Evolutionary conservation across 1,140 invertebrate genomes (phyloP).

Genomic region (Lepidotrigona ventralis): DNA sequence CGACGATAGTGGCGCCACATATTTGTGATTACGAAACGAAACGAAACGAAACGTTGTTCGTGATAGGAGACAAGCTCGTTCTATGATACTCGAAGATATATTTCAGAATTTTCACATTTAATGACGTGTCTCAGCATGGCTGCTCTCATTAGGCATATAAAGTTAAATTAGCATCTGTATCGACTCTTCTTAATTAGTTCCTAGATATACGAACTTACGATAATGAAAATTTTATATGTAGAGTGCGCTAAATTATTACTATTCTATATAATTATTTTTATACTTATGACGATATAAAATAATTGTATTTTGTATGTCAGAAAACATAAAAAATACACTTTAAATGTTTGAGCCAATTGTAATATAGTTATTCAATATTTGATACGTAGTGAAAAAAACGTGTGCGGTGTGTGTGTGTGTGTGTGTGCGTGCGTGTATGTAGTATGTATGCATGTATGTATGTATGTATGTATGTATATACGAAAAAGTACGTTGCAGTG

Average conservation of each 20-base stretch:
- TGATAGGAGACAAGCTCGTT: conserved; percentile 29
- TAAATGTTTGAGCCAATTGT: no score
- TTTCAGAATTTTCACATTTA: conserved; percentile 37
- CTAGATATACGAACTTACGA: background rate
- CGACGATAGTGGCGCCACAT: conserved; percentile 46
- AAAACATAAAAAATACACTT: background rate
- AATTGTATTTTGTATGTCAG: no score
- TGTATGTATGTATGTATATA: no score
- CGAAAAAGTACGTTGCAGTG: background rate
- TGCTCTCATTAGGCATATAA: background rate
- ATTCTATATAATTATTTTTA: background rate
- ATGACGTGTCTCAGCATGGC: conserved; percentile 11
- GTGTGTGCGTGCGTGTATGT: rapidly evolving
- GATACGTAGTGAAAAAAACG: background rate
- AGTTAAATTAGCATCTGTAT: background rate
- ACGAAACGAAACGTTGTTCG: conserved; percentile 30
- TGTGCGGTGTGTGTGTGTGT: background rate
- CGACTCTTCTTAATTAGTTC: background rate
- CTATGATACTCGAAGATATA: background rate
- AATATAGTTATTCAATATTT: background rate
- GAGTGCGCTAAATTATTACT: background rate
- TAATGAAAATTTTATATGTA: background rate
- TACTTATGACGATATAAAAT: background rate
- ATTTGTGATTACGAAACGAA: conserved; percentile 39
- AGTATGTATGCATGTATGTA: no score